Conservation (phyloP, 2,797 vertebrate genomes). For the Manis javanica region DNA sequence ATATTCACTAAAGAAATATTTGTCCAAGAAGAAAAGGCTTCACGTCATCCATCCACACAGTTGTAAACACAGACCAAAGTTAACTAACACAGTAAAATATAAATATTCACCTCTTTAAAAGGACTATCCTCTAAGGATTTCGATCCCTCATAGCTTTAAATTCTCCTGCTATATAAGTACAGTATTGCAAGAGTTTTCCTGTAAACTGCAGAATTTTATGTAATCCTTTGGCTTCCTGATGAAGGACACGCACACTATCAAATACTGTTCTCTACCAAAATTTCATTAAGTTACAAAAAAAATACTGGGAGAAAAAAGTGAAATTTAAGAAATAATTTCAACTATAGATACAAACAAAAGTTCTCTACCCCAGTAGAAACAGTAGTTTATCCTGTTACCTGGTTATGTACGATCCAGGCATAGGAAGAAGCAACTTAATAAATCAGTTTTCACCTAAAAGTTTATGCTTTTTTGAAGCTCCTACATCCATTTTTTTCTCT, state of each 20-base stretch:
- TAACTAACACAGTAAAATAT: neutral
- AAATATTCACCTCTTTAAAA: neutral
- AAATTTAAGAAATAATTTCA: conserved; percentile 43
- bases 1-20: neutral
- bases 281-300: conserved; percentile 7
- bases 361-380: neutral
- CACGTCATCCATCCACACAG: neutral
- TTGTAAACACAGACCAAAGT: conserved; percentile 34
- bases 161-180: neutral
- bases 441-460: conserved; percentile 24
- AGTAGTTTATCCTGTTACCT: neutral
- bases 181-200: neutral
- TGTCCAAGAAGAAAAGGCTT: conserved; percentile 12
- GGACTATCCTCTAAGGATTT: neutral
- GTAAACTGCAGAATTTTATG: conserved; percentile 1
- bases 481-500: neutral
- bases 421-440: neutral
- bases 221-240: neutral
- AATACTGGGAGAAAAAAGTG: neutral
- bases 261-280: neutral
- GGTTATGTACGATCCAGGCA: neutral
- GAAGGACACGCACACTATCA: neutral
- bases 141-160: neutral
- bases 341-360: neutral
- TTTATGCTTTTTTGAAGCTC: neutral